These are phyloP conservation scores for Euura lappo DNA, from an alignment of 1,140 invertebrate genomes.

Conservation along the genomic window DNA sequence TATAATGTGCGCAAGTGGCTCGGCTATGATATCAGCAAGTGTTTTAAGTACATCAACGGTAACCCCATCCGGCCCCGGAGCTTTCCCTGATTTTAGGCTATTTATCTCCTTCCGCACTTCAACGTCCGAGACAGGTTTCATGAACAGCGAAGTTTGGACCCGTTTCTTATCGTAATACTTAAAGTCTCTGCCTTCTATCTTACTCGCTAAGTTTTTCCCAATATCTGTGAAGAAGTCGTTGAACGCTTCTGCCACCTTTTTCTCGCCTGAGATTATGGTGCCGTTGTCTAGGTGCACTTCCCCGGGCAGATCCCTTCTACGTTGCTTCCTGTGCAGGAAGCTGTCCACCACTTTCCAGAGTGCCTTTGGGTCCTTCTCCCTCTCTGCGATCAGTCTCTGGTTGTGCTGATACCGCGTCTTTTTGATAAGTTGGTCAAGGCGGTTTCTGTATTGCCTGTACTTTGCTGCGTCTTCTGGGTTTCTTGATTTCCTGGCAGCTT, in stretches of 20 bases:
- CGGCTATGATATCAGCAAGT: neutral
- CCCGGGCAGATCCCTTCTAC: neutral
- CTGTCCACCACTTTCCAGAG: neutral
- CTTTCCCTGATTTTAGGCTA: neutral
- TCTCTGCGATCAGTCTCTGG: neutral
- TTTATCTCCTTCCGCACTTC: neutral
- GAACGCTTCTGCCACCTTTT: neutral
- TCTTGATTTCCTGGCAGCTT: neutral
- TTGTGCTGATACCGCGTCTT: neutral
- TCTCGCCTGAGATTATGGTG: neutral
- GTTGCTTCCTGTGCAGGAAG: neutral
- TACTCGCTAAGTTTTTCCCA: neutral
- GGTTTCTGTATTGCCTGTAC: neutral
- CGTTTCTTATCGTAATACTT: neutral
- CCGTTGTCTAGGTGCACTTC: neutral
- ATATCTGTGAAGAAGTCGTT: neutral
- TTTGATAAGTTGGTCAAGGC: neutral
- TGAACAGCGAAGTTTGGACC: neutral
- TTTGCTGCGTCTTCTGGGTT: neutral
- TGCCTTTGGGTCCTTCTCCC: neutral
- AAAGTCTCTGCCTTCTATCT: neutral
- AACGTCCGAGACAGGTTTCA: neutral
- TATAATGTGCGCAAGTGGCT: conserved; percentile 10
- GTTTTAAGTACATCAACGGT: neutral
- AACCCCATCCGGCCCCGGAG: neutral